Percentiles rank a stretch among this genome's conserved stretches.
These are phyloP conservation scores for Dilophus febrilis DNA, from an alignment of 2,888 invertebrate species.

Conservation along the genomic window DNA sequence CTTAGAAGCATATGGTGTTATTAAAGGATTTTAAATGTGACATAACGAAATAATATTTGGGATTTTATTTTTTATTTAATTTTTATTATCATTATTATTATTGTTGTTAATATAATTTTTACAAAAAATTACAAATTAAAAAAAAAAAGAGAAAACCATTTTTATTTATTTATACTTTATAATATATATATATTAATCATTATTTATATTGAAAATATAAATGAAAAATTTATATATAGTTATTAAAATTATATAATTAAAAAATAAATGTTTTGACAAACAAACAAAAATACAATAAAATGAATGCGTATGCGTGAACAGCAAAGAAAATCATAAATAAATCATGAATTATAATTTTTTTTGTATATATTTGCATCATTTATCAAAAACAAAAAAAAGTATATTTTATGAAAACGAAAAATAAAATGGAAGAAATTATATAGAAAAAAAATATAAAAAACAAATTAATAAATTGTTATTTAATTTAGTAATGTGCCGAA, in stretches of 20 bases:
- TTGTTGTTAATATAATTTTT: not conserved
- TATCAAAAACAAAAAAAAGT: too few species aligned
- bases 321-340: too few species aligned
- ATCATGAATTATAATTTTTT: too few species aligned
- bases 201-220: not conserved
- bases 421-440: too few species aligned
- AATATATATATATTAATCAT: not conserved
- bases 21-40: conserved; percentile 59
- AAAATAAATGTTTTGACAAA: not conserved
- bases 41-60: too few species aligned
- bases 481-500: conserved; percentile 2
- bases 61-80: not conserved
- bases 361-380: not conserved
- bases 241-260: not conserved
- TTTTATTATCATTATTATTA: not conserved
- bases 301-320: too few species aligned
- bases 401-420: too few species aligned
- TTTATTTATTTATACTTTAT: not conserved
- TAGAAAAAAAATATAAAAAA: not conserved
- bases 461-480: conserved; percentile 1
- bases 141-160: not conserved
- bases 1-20: conserved; percentile 83
- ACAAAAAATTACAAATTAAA: not conserved
- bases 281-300: not conserved
- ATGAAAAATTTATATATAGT: not conserved